Evolutionary conservation across 2,113 vertebrate genomes (phyloP).

Genomic region (Cyphomyrus discorhynchus): DNA sequence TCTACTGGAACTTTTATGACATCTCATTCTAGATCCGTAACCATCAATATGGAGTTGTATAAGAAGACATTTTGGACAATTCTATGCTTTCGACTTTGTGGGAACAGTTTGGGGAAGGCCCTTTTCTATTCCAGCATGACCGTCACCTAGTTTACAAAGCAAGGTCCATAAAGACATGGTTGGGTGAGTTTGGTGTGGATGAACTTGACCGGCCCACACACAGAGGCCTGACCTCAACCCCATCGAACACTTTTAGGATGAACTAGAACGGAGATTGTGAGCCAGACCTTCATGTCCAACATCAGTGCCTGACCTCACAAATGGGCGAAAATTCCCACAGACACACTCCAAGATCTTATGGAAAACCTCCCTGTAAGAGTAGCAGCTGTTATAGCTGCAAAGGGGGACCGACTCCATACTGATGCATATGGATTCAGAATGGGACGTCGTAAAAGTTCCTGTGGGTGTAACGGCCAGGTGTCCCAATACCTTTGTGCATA

Average conservation of each 20-base stretch:
- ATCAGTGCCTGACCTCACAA: not conserved
- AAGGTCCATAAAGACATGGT: not conserved
- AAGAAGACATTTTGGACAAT: not conserved
- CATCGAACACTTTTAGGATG: not conserved
- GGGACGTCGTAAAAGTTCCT: not conserved
- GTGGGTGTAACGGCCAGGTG: too few relatives aligned
- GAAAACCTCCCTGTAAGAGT: not conserved
- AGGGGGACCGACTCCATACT: not conserved
- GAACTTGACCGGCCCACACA: not conserved
- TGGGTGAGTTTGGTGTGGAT: not conserved
- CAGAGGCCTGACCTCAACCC: not conserved
- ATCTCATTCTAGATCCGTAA: too few relatives aligned
- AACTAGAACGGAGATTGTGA: not conserved
- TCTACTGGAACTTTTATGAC: too few relatives aligned
- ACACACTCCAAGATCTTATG: not conserved
- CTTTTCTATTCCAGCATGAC: not conserved
- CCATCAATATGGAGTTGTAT: too few relatives aligned
- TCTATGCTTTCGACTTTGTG: not conserved
- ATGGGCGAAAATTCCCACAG: not conserved
- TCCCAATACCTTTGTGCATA: too few relatives aligned
- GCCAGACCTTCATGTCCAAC: not conserved
- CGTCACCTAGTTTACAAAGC: not conserved
- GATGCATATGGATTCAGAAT: not conserved
- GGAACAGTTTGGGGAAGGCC: not conserved
- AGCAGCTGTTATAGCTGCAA: not conserved